Percentiles rank a stretch among this genome's conserved stretches.
Evolutionary conservation across 1,140 invertebrate genomes (phyloP).

Genomic region (Anoplolepis gracilipes): DNA sequence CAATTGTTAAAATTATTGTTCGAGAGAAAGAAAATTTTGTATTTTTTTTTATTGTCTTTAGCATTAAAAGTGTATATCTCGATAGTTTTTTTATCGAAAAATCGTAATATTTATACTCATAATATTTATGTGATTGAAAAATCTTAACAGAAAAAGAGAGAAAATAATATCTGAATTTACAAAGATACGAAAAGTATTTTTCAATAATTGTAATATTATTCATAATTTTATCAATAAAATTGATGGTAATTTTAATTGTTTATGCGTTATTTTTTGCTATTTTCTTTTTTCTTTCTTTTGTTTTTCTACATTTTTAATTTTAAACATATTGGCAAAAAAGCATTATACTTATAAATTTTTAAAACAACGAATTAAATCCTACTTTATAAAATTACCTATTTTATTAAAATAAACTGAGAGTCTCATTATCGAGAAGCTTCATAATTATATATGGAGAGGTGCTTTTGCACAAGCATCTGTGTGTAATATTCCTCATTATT

Average conservation of each 20-base stretch:
- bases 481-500: constrained; percentile 74
- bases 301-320: not conserved
- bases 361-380: not conserved
- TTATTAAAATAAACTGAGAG: not conserved
- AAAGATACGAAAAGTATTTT: too few relatives aligned
- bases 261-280: too few relatives aligned
- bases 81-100: not conserved
- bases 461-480: not conserved
- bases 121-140: not conserved
- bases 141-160: too few relatives aligned
- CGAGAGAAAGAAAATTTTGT: too few relatives aligned
- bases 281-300: too few relatives aligned
- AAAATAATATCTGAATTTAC: too few relatives aligned
- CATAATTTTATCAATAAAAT: too few relatives aligned
- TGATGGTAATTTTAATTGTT: too few relatives aligned
- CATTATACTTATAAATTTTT: not conserved
- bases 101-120: not conserved
- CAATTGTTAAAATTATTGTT: not conserved
- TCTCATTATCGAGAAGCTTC: not conserved
- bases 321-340: not conserved
- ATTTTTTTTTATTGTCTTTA: constrained; percentile 6
- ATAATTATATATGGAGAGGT: not conserved
- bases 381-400: not conserved
- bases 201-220: too few relatives aligned
- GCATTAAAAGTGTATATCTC: not conserved